Base-by-base conservation (phyloP, 2,888 invertebrate genomes). In the Chalcosyrphus nemorum region DNA sequence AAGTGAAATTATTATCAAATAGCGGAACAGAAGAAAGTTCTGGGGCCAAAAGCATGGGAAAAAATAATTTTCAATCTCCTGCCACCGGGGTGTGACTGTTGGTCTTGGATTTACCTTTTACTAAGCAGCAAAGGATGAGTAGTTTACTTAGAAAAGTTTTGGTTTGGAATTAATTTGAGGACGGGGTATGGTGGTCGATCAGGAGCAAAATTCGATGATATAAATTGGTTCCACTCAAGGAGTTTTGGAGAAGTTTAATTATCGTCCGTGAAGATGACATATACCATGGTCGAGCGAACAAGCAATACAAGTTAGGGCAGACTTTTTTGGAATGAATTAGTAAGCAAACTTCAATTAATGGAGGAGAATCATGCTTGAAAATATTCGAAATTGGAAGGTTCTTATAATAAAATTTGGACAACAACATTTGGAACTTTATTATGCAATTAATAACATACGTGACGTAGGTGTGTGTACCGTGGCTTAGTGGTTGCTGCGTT, bases 1-100 rank as follows among this genome's bases (percentile, higher is more conserved):
- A 78, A 68, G 78, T 78, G 47, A 84, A 84, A 68, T 74, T 84
- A 74, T 84, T 78, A 84, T 68, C 43, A 77, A 78, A 68, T 24
- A 81, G 21, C 17, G 7, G 50, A 9, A 47, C 24, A 21, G 54
- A 9, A 11, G 13, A 6, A 24, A 15, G 27, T 9, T 7, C 1
- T 29, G 13, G 57, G 32, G 17, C 29, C 43, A 61, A 11, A 13
- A 19, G 15, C 21, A 27, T 24, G 61, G 59, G 32, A 41, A 54
- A 77, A n/a, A 66, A 81, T 54, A 66, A 82, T 56, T 72, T 77
- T 66, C 71, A 82, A 72, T 77, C 77, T n/a, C n/a, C n/a, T 61
- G 52, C 61, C 76, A 17, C 47, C n/a, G 24, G 19, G 24, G 59
- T 29, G 27, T 35, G 54, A 74, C 27, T 47, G 15, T 29, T 32